These are phyloP conservation scores for Zaprionus nigranus DNA, from an alignment of 1,140 invertebrate genomes.

Conservation along the genomic window DNA sequence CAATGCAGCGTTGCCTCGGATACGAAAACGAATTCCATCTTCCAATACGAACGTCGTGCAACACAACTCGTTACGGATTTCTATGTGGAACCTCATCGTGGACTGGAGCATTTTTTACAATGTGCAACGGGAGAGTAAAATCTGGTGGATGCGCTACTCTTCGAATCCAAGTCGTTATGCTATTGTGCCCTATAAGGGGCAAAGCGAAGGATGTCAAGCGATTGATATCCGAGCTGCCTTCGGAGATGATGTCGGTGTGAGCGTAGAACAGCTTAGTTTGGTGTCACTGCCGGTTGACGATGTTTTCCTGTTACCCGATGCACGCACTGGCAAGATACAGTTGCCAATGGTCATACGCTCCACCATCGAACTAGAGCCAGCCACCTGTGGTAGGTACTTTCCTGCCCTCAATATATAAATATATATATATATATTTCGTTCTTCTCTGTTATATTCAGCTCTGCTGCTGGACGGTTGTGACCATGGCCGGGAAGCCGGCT, in stretches of 20 bases:
- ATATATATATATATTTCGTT: neutral
- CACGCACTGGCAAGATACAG: conserved; percentile 39
- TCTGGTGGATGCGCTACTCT: conserved; percentile 92
- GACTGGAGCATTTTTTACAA: conserved; percentile 84
- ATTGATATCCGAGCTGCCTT: conserved; percentile 70
- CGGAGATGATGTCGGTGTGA: conserved; percentile 32
- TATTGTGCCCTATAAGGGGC: conserved; percentile 85
- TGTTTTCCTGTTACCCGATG: conserved; percentile 46
- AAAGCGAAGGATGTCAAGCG: conserved; percentile 50
- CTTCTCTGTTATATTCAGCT: conserved; percentile 32
- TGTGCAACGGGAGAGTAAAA: conserved; percentile 90
- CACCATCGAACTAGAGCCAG: conserved; percentile 63
- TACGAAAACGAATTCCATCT: conserved; percentile 21
- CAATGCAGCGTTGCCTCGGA: neutral
- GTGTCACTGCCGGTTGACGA: conserved; percentile 30
- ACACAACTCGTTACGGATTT: conserved; percentile 63
- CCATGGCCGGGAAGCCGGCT: conserved; percentile 48
- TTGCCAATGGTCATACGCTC: conserved; percentile 67
- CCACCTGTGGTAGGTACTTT: conserved; percentile 55
- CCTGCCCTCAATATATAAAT: neutral
- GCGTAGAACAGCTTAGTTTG: conserved; percentile 67
- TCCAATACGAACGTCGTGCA: conserved; percentile 8
- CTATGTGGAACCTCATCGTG: conserved; percentile 54
- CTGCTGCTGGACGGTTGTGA: conserved; percentile 73
- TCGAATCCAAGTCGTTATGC: conserved; percentile 88